Conservation (phyloP, 1,140 invertebrate genomes). For the Drosophila repletoides region DNA sequence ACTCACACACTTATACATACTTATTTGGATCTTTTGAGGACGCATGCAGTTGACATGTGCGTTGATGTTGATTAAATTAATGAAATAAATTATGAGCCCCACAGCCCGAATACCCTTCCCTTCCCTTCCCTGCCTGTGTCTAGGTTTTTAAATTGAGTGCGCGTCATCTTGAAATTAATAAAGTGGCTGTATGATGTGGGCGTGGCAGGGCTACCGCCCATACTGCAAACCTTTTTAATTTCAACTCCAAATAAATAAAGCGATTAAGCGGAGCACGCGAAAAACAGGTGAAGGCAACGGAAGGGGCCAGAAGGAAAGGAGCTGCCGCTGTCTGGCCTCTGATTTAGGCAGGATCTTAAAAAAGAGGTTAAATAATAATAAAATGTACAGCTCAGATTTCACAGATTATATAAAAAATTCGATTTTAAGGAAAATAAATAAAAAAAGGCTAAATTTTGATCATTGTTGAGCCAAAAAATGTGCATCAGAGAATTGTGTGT, state of each 20-base stretch:
- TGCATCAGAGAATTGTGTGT: background rate
- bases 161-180: constrained; percentile 80
- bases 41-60: constrained; percentile 76
- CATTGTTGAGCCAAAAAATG: background rate
- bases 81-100: constrained; percentile 81
- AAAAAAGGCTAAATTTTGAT: constrained; percentile 3
- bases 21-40: constrained; percentile 44
- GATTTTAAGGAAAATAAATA: no score
- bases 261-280: constrained; percentile 42
- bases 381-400: no score
- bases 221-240: constrained; percentile 50
- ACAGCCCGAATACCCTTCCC: constrained; percentile 25
- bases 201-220: constrained; percentile 12
- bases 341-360: constrained; percentile 48
- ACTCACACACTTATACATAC: constrained; percentile 5
- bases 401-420: no score
- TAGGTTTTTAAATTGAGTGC: constrained; percentile 71
- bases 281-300: constrained; percentile 30
- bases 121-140: constrained; percentile 1
- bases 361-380: no score
- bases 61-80: constrained; percentile 78
- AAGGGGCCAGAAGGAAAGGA: constrained; percentile 21
- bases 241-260: constrained; percentile 55
- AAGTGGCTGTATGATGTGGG: constrained; percentile 41
- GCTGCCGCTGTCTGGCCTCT: constrained; percentile 18